These are phyloP conservation scores for Corvus moneduloides DNA, from an alignment of 2,113 vertebrate genomes.

Conservation along the genomic window DNA sequence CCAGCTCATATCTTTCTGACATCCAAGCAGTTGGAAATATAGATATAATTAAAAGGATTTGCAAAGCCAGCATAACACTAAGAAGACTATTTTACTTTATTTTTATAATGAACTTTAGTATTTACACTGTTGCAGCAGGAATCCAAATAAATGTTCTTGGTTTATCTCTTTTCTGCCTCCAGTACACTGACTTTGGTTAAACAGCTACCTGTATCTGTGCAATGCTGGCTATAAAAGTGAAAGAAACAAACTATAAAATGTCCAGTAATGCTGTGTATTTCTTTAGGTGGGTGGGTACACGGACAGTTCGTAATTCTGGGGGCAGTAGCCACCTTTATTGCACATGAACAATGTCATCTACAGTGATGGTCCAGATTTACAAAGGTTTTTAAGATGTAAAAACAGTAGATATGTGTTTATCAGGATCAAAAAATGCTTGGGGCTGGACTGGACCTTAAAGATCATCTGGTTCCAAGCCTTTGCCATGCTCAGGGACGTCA, in stretches of 20 bases:
- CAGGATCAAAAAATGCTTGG: not conserved
- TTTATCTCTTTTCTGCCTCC: slow-evolving; percentile 56
- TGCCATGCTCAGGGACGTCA: not conserved
- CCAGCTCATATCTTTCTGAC: slow-evolving; percentile 47
- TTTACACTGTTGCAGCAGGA: slow-evolving; percentile 4
- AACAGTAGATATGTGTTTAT: not conserved
- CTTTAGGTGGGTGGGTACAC: not conserved
- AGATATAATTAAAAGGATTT: slow-evolving; percentile 59
- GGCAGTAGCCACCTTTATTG: not conserved
- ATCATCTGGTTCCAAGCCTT: not conserved
- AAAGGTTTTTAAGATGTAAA: not conserved
- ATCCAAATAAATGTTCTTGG: slow-evolving; percentile 52
- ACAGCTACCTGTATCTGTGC: slow-evolving; percentile 57
- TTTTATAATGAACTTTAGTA: slow-evolving; percentile 51
- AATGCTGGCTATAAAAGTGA: slow-evolving; percentile 46
- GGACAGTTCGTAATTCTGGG: not conserved
- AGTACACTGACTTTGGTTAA: slow-evolving; percentile 52
- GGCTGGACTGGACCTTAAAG: not conserved
- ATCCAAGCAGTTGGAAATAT: slow-evolving; percentile 51
- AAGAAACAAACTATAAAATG: slow-evolving; percentile 17
- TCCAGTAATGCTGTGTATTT: not conserved
- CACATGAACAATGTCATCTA: not conserved
- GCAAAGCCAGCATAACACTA: slow-evolving; percentile 16
- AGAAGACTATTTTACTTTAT: slow-evolving; percentile 10
- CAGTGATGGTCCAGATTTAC: not conserved